Percentiles rank a stretch among this genome's conserved stretches.
These are phyloP conservation scores for Clarias macrocephalus DNA, from an alignment of 2,113 vertebrate genomes.

Conservation along the genomic window DNA sequence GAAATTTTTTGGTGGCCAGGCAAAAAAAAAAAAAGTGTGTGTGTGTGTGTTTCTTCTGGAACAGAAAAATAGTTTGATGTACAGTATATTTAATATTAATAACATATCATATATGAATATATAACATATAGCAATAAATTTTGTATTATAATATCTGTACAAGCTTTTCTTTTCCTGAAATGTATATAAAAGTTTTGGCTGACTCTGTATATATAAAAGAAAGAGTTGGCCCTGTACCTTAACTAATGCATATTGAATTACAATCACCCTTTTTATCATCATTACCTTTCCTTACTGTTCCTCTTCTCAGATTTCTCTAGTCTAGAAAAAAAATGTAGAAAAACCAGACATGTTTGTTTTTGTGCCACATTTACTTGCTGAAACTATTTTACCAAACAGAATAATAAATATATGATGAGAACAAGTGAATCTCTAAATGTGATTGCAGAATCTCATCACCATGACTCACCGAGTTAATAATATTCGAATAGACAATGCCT, in stretches of 20 bases:
- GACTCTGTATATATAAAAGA: no score
- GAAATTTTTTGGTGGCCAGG: no score
- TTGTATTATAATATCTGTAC: no score
- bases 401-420: constrained; percentile 40
- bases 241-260: neutral
- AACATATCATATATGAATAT: no score
- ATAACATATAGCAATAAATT: no score
- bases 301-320: neutral
- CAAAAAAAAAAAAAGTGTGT: no score
- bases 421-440: constrained; percentile 13
- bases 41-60: no score
- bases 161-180: no score
- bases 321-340: neutral
- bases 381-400: constrained; percentile 31
- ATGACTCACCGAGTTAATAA: constrained; percentile 25
- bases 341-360: constrained; percentile 4
- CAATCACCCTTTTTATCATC: neutral
- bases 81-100: no score
- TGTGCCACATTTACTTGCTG: constrained; percentile 31
- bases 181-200: no score
- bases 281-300: neutral
- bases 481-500: constrained; percentile 34
- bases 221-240: neutral
- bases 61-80: no score
- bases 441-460: constrained; percentile 31